Base-by-base conservation (phyloP, 2,888 invertebrate genomes). In the Nebria salina region DNA sequence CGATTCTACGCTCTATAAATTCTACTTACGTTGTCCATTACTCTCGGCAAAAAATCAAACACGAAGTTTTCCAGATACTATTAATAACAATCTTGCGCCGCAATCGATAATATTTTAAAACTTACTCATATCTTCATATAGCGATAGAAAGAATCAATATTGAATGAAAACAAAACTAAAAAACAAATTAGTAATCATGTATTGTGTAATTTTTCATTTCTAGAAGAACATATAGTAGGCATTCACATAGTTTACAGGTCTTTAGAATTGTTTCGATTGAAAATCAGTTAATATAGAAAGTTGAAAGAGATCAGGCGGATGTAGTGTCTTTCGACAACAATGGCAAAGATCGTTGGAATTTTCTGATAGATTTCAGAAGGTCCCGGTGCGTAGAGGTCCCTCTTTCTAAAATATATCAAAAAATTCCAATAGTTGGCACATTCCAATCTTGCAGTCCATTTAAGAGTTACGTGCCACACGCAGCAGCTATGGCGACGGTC, bases 341-440 rank as follows among this genome's bases (percentile, higher is more conserved):
- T 74, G 79, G 80, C 80, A 75, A 54, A 80, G 70, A 75, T 75
- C 75, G 75, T 75, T 64, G 80, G 80, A 75, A 80, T 80, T 80
- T 80, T 75, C 64, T 80, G 80, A 80, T 80, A 80, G 68, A 80
- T 80, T 80, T 80, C 72, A 80, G 70, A 65, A 13, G 80, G 75
- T 43, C 68, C 42, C 20, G 72, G 75, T 72, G 43, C 75, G 26
- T 75, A 75, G 75, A 70, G 54, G 54, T 54, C 54, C 80, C 75
- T 26, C 68, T 42, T 65, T 80, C 80, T 80, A 72, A 80, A 80
- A 80, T 80, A 68, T 80, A 80, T 80, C 80, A 80, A 70, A 80
- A 80, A 80, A 80, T 80, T 80, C 80, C 80, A 80, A 80, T 79
- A 79, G 73, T 74, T 34, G 25, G 54, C 79, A 68, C 73, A 79